These are phyloP conservation scores for Netelia inedita DNA, from an alignment of 2,888 invertebrate genomes.

Conservation along the genomic window DNA sequence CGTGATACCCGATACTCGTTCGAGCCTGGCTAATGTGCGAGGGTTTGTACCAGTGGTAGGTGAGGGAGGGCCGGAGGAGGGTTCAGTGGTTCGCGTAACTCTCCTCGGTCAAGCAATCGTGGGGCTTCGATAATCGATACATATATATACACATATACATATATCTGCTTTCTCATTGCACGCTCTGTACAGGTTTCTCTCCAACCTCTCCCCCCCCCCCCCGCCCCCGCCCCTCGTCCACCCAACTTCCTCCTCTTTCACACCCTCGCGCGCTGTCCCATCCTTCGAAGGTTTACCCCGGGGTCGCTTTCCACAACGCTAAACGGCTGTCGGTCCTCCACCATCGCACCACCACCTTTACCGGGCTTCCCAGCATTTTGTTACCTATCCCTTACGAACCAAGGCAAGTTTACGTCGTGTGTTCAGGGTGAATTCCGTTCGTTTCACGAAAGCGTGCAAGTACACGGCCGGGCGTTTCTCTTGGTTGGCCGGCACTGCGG, in stretches of 20 bases:
- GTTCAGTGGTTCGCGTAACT: slow-evolving; percentile 67
- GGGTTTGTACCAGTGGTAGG: background rate
- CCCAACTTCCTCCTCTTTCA: background rate
- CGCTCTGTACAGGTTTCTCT: slow-evolving; percentile 45
- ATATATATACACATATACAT: background rate
- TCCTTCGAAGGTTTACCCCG: slow-evolving; percentile 8
- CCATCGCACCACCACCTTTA: slow-evolving; percentile 16
- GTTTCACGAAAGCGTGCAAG: slow-evolving; percentile 16
- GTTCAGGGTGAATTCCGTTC: slow-evolving; percentile 41
- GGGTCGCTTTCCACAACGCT: slow-evolving; percentile 65
- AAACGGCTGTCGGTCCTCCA: slow-evolving; percentile 74
- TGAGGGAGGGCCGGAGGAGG: slow-evolving; percentile 49
- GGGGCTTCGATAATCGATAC: slow-evolving; percentile 79
- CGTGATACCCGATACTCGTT: slow-evolving; percentile 74
- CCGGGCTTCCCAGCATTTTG: slow-evolving; percentile 42
- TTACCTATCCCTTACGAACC: slow-evolving; percentile 44
- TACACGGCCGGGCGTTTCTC: background rate
- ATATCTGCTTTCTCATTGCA: background rate
- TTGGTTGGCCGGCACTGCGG: slow-evolving; percentile 8
- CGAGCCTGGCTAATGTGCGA: slow-evolving; percentile 42
- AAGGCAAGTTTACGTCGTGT: slow-evolving; percentile 51
- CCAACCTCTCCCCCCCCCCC: background rate
- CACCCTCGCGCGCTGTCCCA: slow-evolving; percentile 34
- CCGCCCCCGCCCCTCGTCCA: too few species aligned
- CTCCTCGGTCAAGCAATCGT: slow-evolving; percentile 71